Evolutionary conservation across 2,888 invertebrate species (phyloP).

Genomic region (Diadromus collaris): DNA sequence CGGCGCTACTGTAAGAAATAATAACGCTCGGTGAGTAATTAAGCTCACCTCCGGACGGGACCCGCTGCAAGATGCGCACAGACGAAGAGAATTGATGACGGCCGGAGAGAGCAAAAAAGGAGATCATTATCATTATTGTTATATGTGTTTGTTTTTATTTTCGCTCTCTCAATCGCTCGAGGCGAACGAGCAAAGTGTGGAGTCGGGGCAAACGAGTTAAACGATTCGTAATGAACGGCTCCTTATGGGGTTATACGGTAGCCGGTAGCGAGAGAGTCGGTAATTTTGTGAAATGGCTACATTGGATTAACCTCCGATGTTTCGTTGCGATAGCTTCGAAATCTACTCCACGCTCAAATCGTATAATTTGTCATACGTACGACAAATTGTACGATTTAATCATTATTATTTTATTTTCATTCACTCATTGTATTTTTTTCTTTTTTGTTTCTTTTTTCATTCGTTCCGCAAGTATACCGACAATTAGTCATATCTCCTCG

Average conservation of each 20-base stretch:
- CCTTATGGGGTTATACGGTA: slow-evolving; percentile 50
- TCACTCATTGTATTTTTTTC: no score
- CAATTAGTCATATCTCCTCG: not conserved
- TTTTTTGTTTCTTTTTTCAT: no score
- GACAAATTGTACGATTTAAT: not conserved
- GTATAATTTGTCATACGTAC: not conserved
- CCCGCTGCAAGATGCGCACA: not conserved
- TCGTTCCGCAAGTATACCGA: not conserved
- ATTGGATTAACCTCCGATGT: not conserved
- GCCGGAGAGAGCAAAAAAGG: not conserved
- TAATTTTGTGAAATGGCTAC: slow-evolving; percentile 18
- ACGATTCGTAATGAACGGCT: slow-evolving; percentile 61
- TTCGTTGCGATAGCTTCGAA: not conserved
- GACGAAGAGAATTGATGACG: slow-evolving; percentile 7
- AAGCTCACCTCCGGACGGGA: not conserved
- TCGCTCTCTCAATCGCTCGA: slow-evolving; percentile 9
- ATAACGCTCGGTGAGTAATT: not conserved
- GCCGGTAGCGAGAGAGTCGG: slow-evolving; percentile 27
- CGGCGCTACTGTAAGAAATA: not conserved
- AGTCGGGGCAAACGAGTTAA: slow-evolving; percentile 46
- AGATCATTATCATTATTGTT: slow-evolving; percentile 2
- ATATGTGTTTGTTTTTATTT: not conserved
- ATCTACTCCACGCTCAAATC: not conserved
- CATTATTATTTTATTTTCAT: not conserved
- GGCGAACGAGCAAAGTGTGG: not conserved